Conservation (phyloP, 1,140 invertebrate genomes). For the Ladona fulva region DNA sequence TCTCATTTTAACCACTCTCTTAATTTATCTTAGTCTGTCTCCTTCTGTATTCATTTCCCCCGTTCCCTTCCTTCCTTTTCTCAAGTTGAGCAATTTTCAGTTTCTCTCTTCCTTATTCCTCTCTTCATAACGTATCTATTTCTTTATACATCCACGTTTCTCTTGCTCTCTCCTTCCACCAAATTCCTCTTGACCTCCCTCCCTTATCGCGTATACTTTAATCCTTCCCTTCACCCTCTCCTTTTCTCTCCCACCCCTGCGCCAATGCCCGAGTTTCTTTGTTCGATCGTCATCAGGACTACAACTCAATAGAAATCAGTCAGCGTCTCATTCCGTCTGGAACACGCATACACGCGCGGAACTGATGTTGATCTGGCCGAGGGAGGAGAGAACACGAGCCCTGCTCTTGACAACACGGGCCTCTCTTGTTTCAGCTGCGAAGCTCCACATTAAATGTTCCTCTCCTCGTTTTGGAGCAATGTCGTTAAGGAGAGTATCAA, state of each 20-base stretch:
- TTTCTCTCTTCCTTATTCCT: neutral
- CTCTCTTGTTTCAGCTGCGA: no score
- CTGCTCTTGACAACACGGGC: no score
- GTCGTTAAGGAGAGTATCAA: no score
- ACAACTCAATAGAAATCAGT: constrained; percentile 1
- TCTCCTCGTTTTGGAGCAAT: no score
- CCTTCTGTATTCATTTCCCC: no score
- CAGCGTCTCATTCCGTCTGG: neutral
- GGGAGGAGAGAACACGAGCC: neutral
- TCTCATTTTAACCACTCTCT: no score
- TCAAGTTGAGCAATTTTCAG: no score
- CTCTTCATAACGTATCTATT: neutral
- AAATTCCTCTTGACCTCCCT: neutral
- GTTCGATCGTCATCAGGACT: neutral
- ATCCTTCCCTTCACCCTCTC: neutral
- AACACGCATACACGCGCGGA: neutral
- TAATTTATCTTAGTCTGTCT: no score
- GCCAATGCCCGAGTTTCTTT: neutral
- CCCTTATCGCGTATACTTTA: neutral
- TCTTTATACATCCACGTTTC: neutral
- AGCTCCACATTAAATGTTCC: no score
- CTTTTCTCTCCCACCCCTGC: neutral
- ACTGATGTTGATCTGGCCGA: neutral
- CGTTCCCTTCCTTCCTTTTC: no score
- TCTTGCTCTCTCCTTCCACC: no score